Percentiles rank a stretch among this genome's conserved stretches.
Conservation (phyloP, 1,140 invertebrate genomes). For the Drosophila baimaii region DNA sequence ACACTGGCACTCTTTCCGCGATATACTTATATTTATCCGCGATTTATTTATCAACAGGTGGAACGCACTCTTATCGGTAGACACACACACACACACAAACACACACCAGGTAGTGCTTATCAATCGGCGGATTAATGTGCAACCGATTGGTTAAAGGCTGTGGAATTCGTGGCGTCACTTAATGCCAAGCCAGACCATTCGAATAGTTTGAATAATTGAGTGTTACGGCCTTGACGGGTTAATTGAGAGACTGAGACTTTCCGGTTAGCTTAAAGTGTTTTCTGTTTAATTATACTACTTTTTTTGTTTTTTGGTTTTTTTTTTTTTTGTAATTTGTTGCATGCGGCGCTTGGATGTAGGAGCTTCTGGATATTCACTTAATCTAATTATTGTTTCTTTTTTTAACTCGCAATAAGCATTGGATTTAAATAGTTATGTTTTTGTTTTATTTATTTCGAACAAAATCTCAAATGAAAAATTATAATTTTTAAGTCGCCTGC, state of each 20-base stretch:
- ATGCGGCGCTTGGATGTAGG: background rate
- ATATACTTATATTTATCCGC: background rate
- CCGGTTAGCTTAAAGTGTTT: slow-evolving; percentile 24
- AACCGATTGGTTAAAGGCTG: background rate
- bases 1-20: slow-evolving; percentile 11
- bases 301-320: background rate
- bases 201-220: slow-evolving; percentile 27
- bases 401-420: background rate
- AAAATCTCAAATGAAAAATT: too few relatives aligned
- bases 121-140: slow-evolving; percentile 2
- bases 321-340: background rate
- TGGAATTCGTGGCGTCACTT: slow-evolving; percentile 1
- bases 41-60: slow-evolving; percentile 6
- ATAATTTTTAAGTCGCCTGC: too few relatives aligned
- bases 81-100: background rate
- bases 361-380: background rate
- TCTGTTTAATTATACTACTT: background rate
- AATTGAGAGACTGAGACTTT: slow-evolving; percentile 7
- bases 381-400: background rate
- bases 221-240: slow-evolving; percentile 31
- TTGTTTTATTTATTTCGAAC: background rate
- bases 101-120: slow-evolving; percentile 5
- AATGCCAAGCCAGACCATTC: background rate
- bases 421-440: background rate
- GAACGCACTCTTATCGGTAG: slow-evolving; percentile 16